Evolutionary conservation across 2,888 invertebrate genomes (phyloP).

Genomic region (Patella pellucida): DNA sequence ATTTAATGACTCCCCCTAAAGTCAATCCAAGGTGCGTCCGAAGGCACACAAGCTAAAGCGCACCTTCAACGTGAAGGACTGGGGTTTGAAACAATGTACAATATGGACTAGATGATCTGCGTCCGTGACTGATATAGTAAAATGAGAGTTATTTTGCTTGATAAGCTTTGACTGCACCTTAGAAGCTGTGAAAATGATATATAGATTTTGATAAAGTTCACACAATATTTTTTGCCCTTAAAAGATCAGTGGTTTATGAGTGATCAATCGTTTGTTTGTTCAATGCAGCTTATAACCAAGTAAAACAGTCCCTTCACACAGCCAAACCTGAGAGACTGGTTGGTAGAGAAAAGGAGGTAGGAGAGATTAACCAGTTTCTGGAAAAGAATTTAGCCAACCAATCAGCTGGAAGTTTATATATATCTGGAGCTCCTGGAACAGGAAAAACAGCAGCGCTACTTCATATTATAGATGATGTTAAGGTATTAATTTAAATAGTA

Average conservation of each 20-base stretch:
- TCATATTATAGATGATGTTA: slow-evolving; percentile 79
- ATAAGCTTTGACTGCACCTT: too few relatives aligned
- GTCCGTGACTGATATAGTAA: too few relatives aligned
- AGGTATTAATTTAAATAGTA: slow-evolving; percentile 72
- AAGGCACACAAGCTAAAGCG: too few relatives aligned
- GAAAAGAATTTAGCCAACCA: slow-evolving; percentile 77
- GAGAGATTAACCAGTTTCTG: slow-evolving; percentile 80
- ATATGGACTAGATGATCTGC: too few relatives aligned
- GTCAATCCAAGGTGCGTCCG: too few relatives aligned
- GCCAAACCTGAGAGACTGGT: slow-evolving; percentile 72
- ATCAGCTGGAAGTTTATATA: slow-evolving; percentile 86
- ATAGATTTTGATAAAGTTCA: too few relatives aligned
- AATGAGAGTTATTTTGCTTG: too few relatives aligned
- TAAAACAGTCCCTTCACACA: slow-evolving; percentile 74
- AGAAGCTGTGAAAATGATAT: too few relatives aligned
- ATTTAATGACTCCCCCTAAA: too few relatives aligned
- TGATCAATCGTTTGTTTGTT: slow-evolving; percentile 24
- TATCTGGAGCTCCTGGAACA: slow-evolving; percentile 97
- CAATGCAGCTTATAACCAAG: slow-evolving; percentile 60
- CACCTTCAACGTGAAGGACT: too few relatives aligned
- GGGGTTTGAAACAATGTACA: too few relatives aligned
- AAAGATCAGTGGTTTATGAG: not conserved
- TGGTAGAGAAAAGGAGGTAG: slow-evolving; percentile 85
- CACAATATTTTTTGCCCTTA: too few relatives aligned
- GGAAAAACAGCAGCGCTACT: slow-evolving; percentile 93